A percentile compares a stretch with the other conserved stretches of the same genome.
Evolutionary conservation across 2,797 vertebrate genomes (phyloP).

Genomic region (Vespertilio murinus): DNA sequence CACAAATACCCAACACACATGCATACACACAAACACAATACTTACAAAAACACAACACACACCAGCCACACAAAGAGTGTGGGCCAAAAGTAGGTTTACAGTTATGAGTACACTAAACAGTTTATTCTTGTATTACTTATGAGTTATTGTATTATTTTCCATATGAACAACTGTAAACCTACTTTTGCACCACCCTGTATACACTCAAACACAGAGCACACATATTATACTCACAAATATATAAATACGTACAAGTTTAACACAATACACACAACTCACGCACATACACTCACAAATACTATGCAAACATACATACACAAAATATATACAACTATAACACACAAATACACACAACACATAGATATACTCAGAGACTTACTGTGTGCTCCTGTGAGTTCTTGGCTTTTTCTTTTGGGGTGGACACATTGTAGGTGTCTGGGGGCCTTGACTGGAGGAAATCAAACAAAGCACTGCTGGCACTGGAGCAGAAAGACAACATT

Average conservation of each 20-base stretch:
- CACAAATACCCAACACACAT: no score
- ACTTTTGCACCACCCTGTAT: no score
- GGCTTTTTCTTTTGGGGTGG: fast-evolving
- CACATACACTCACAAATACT: background rate
- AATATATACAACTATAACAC: background rate
- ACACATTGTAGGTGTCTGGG: fast-evolving
- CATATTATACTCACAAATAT: background rate
- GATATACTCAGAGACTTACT: background rate
- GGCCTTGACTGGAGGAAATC: fast-evolving
- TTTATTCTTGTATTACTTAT: no score
- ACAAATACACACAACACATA: background rate
- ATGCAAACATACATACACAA: background rate
- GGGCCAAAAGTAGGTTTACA: no score
- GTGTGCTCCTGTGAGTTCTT: fast-evolving
- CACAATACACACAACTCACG: background rate
- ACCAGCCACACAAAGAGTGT: no score
- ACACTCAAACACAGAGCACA: no score
- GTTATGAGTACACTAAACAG: no score
- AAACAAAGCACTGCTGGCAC: fast-evolving
- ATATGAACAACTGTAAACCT: no score
- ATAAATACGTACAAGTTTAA: background rate
- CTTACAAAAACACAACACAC: no score
- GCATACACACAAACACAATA: no score
- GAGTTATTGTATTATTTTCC: no score
- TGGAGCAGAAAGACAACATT: background rate